These are phyloP conservation scores for Chrysolina americana DNA, from an alignment of 2,888 invertebrate genomes.

Conservation along the genomic window DNA sequence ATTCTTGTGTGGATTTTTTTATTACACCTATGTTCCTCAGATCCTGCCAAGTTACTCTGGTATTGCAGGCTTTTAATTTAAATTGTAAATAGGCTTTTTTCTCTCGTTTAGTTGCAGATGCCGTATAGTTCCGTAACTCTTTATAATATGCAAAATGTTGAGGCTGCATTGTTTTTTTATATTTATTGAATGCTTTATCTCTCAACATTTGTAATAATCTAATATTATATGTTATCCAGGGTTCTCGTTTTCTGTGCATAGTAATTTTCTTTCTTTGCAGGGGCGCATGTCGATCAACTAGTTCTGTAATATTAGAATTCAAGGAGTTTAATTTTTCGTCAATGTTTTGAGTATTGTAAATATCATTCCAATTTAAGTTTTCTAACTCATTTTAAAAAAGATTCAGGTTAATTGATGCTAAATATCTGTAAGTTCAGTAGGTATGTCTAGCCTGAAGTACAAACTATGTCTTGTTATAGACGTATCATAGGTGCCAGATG, in stretches of 20 bases:
- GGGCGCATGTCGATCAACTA: not conserved
- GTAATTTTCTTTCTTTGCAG: not conserved
- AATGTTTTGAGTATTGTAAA: not conserved
- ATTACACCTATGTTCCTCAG: no score
- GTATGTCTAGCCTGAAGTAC: not conserved
- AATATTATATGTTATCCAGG: not conserved
- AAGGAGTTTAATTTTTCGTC: not conserved
- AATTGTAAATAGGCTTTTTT: not conserved
- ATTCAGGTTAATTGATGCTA: not conserved
- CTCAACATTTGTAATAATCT: not conserved
- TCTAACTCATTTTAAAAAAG: not conserved
- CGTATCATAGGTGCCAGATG: no score
- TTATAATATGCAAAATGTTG: no score
- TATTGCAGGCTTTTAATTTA: not conserved
- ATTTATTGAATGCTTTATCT: no score
- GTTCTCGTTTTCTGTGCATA: not conserved
- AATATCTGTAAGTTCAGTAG: not conserved
- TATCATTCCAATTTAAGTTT: not conserved
- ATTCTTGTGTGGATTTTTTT: not conserved
- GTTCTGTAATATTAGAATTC: not conserved
- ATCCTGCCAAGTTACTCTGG: not conserved
- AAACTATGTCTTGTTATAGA: not conserved
- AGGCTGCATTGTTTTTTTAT: no score
- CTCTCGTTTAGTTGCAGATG: not conserved
- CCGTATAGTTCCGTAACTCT: no score